Percentiles rank a stretch among this genome's conserved stretches.
phyloP scores from a whole-genome alignment of 1,140 invertebrate genomes.

The Tribolium castaneum region DNA sequence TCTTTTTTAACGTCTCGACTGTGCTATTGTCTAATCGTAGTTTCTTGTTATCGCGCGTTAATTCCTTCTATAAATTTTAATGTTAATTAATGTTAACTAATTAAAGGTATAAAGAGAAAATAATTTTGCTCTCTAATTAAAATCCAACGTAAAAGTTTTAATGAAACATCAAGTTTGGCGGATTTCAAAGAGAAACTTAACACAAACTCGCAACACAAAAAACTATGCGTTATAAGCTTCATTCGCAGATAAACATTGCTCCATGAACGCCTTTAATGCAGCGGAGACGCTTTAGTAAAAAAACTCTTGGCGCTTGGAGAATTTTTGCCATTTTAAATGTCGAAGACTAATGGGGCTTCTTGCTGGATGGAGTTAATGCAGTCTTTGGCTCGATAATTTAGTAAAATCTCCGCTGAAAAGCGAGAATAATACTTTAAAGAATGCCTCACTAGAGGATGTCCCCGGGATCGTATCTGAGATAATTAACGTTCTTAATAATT shows the following conservation, averaged over 20 bases:
- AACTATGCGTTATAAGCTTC: slow-evolving; percentile 21
- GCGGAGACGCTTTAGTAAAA: not conserved
- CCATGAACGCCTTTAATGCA: not conserved
- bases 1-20: slow-evolving; percentile 7
- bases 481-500: slow-evolving; percentile 42
- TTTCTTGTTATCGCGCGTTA: slow-evolving; percentile 13
- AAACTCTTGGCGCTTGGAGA: not conserved
- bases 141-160: slow-evolving; percentile 25
- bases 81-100: slow-evolving; percentile 24
- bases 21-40: not conserved
- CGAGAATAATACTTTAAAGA: slow-evolving; percentile 16
- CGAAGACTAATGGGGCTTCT: slow-evolving; percentile 7
- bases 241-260: slow-evolving; percentile 24
- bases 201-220: slow-evolving; percentile 1
- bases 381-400: slow-evolving; percentile 14
- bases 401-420: slow-evolving; percentile 14
- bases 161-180: slow-evolving; percentile 33
- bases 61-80: slow-evolving; percentile 10
- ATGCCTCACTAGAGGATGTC: slow-evolving; percentile 5
- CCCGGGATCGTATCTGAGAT: slow-evolving; percentile 5
- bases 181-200: slow-evolving; percentile 5
- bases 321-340: slow-evolving; percentile 23
- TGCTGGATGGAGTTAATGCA: slow-evolving; percentile 1
- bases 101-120: slow-evolving; percentile 24
- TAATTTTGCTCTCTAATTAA: slow-evolving; percentile 14